Evolutionary conservation across 2,888 invertebrate genomes (phyloP).

Genomic region (Omphaloscelis lunosa): DNA sequence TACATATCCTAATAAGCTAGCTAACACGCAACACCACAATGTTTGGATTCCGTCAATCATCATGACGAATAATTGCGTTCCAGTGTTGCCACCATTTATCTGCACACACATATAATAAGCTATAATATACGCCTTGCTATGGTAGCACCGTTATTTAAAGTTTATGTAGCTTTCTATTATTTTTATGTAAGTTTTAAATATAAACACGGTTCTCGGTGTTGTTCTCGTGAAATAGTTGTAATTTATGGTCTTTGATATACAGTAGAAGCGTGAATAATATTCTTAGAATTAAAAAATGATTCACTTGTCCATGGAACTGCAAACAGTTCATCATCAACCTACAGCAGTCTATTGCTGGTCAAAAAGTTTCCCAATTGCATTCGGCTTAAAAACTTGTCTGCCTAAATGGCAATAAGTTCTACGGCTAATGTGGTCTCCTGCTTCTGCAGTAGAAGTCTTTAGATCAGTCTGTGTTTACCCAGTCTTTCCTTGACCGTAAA

Average conservation of each 20-base stretch:
- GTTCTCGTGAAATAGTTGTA: conserved; percentile 5
- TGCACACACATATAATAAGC: conserved; percentile 48
- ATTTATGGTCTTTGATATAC: not conserved
- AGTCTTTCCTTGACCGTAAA: not conserved
- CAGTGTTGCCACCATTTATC: conserved; percentile 54
- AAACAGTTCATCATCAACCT: not conserved
- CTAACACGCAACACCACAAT: conserved; percentile 51
- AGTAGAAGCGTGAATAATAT: too few species aligned
- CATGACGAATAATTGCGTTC: conserved; percentile 29
- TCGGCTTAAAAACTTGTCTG: not conserved
- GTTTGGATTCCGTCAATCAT: conserved; percentile 37
- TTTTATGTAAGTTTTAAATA: conserved; percentile 35
- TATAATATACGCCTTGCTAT: conserved; percentile 29
- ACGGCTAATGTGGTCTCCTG: too few species aligned
- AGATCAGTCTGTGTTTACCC: not conserved
- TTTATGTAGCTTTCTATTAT: conserved; percentile 46
- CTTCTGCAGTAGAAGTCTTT: not conserved
- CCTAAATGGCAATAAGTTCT: not conserved
- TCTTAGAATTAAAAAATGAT: not conserved
- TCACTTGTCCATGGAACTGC: not conserved
- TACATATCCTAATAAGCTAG: conserved; percentile 45
- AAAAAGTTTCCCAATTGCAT: not conserved
- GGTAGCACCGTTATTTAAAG: conserved; percentile 45
- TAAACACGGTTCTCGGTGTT: conserved; percentile 8
- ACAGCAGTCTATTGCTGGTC: not conserved